Base-by-base conservation (phyloP, 2,113 vertebrate genomes). In the Oreotrochilus melanogaster region DNA sequence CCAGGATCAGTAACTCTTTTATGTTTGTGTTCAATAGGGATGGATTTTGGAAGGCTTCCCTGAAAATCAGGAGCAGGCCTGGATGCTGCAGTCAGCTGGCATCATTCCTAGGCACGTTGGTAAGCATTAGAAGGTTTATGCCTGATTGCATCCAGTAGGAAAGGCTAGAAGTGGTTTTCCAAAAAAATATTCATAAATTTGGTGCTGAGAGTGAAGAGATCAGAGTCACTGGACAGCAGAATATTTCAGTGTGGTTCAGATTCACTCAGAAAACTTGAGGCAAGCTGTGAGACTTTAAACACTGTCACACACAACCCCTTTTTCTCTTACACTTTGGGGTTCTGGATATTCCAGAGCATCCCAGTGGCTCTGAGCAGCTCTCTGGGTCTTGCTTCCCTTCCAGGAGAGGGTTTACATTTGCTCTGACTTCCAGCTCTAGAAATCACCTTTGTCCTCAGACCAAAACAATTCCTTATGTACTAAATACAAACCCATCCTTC, bases 21-120 rank as follows among this genome's bases (percentile, higher is more conserved):
- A 51, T 92, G 57, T 72, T 79, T 97, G 96, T 73, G 75, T 85
- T 96, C 83, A 93, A 19, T 94, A 99, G 99, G 99, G 99, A 61
- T 99, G 99, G 99, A 94, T 99, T 84, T 93, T 99, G 91, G 99
- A 99, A 10, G 99, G 98, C 19, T 91, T 99, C 70, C 99, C 99
- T 30, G 98, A 98, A 85, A 98, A 97, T 12, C 98, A 97, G 71
- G 98, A 98, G 2, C 98, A 99, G 95, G 98, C 98, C 9, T 96
- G 99, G 84, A 76, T 87, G 86, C 96, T 99, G n/a, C 99, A 99
- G 69, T 98, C 98, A 66, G 91, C 84, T 24, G 99, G 99, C 23
- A 96, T 99, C 76, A 30, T 96, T 51, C 99, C 99, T 19, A 97
- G 98, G 60, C 99, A 99, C 4, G 98, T 99, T 53, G 98, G 99